Base-by-base conservation (phyloP, 2,888 invertebrate species). In the Drymonia ruficornis region DNA sequence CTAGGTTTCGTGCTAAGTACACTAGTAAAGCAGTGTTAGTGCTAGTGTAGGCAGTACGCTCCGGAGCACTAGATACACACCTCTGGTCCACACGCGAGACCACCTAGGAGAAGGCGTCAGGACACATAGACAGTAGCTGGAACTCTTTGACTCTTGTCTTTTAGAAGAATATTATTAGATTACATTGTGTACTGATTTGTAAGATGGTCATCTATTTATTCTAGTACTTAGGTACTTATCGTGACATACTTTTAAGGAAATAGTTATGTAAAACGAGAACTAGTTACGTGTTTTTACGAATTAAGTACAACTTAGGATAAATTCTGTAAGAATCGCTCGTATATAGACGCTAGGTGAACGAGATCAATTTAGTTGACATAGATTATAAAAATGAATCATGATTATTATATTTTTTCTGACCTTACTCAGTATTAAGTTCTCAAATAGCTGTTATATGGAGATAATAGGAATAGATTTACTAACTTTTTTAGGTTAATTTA, bases 1-100 rank as follows among this genome's bases (percentile, higher is more conserved):
- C 92, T 92, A 92, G 92, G 92, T 91, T 91, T 89, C 92, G 92
- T 91, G 92, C 91, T 92, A 92, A 91, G 90, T 91, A 90, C 91
- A 92, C 91, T 91, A 92, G 91, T 91, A 91, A 89, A 87, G 91
- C 91, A 89, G 91, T 84, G 83, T 89, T 83, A 80, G 84, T 80
- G 91, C 91, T 92, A 91, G 92, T 91, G 92, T 92, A 92, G 92
- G 92, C 91, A 90, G 91, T 90, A 87, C 90, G 91, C 92, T 91
- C 91, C 89, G 91, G 91, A 91, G 92, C 89, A 86, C 90, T 92
- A 91, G 90, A 83, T 90, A 88, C 90, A 83, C 86, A 83, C 87
- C 80, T 83, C 88, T 84, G 91, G 90, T 91, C 91, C 84, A 78
- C 89, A 84, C 77, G 81, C 83, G 87, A 89, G 88, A 89, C 90